These are phyloP conservation scores for Paedocypris sp. DNA, from an alignment of 2,113 vertebrate species.

Conservation along the genomic window DNA sequence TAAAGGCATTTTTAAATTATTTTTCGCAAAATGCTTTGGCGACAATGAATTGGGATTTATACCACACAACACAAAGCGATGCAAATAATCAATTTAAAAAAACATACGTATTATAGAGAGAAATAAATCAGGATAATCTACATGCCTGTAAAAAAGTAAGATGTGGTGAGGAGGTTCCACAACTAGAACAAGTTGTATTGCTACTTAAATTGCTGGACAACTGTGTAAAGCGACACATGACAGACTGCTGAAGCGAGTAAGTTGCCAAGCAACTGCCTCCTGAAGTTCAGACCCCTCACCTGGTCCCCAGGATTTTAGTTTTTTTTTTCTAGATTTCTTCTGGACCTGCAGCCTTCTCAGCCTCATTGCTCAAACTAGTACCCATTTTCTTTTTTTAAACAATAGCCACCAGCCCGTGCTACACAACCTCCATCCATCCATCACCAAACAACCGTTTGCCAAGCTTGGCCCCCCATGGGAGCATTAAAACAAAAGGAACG, in stretches of 20 bases:
- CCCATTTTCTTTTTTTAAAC: not conserved
- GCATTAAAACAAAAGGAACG: constrained; percentile 16
- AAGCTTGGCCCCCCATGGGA: not conserved
- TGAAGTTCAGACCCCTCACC: constrained; percentile 6
- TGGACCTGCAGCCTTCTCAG: not conserved
- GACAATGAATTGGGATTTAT: too few relatives aligned
- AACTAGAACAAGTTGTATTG: constrained; percentile 15
- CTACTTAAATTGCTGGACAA: not conserved
- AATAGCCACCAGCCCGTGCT: not conserved
- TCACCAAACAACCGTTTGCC: not conserved
- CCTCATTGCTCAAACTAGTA: not conserved
- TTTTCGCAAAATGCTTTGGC: too few relatives aligned
- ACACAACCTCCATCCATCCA: constrained; percentile 5
- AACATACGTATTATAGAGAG: too few relatives aligned
- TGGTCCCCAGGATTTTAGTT: not conserved
- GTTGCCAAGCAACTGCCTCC: not conserved
- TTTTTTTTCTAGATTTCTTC: not conserved
- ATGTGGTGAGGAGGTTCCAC: not conserved
- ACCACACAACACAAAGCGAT: too few relatives aligned
- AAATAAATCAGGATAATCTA: too few relatives aligned
- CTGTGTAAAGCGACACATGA: constrained; percentile 3
- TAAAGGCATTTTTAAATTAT: too few relatives aligned
- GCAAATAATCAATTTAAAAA: too few relatives aligned
- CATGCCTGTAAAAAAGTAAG: not conserved
- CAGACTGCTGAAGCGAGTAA: not conserved